Evolutionary conservation across 2,888 invertebrate genomes (phyloP).

Genomic region (Lomographa bimaculata): DNA sequence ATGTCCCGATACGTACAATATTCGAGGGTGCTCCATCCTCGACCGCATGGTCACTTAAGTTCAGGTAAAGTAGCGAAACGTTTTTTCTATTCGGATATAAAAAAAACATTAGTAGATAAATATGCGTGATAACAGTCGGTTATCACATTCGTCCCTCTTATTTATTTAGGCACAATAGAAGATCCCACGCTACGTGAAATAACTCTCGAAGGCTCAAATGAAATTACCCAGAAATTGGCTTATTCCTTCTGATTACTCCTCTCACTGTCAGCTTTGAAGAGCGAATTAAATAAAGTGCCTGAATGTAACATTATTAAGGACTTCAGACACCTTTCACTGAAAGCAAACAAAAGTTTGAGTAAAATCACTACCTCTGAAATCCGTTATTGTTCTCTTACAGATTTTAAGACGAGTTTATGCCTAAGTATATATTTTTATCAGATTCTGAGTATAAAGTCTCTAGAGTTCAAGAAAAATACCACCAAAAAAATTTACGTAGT

Average conservation of each 20-base stretch:
- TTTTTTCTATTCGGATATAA: too few species aligned
- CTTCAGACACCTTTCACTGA: conserved; percentile 31
- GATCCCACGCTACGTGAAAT: conserved; percentile 28
- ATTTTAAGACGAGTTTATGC: too few species aligned
- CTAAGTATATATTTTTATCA: too few species aligned
- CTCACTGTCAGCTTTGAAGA: conserved; percentile 41
- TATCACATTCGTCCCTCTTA: conserved; percentile 1
- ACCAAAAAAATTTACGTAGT: too few species aligned
- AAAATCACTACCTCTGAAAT: conserved; percentile 13
- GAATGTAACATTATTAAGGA: conserved; percentile 46
- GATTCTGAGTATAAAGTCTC: too few species aligned
- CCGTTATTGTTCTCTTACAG: conserved; percentile 10
- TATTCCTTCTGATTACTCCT: conserved; percentile 48
- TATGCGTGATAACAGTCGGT: too few species aligned
- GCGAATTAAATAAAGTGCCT: conserved; percentile 47
- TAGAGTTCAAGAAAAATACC: too few species aligned
- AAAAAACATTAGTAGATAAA: too few species aligned
- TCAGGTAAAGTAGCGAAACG: too few species aligned
- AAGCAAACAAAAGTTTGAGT: conserved; percentile 13
- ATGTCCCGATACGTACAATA: too few species aligned
- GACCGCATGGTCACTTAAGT: too few species aligned
- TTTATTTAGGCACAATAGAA: conserved; percentile 23
- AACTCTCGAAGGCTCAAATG: conserved; percentile 42
- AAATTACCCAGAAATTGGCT: conserved; percentile 56
- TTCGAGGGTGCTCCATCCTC: too few species aligned